phyloP scores from a whole-genome alignment of 2,113 vertebrate genomes.

The Paramormyrops kingsleyae region DNA sequence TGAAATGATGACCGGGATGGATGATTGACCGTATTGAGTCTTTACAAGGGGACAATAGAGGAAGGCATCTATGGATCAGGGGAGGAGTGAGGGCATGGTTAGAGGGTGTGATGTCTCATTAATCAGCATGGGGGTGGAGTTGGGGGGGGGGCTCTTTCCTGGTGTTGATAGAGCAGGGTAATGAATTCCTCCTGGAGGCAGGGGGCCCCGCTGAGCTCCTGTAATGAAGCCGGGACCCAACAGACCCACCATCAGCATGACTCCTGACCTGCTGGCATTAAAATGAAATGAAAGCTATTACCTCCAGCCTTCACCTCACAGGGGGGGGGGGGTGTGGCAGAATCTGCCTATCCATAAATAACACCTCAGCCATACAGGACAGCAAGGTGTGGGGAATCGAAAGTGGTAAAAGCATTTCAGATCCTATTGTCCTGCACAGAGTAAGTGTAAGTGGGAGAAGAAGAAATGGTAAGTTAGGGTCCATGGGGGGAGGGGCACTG shows the following conservation, averaged over 20 bases:
- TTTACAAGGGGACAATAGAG: conserved; percentile 27
- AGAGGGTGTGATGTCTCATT: conserved; percentile 47
- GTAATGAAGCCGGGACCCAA: conserved; percentile 62
- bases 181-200: conserved; percentile 66
- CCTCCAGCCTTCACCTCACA: conserved; percentile 37
- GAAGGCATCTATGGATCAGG: not conserved
- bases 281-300: conserved; percentile 63
- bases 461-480: not conserved
- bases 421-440: not conserved
- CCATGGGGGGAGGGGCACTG: not conserved
- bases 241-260: conserved; percentile 43
- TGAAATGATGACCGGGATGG: not conserved
- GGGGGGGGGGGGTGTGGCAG: not conserved
- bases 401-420: not conserved
- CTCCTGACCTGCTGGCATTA: conserved; percentile 69
- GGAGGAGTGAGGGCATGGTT: conserved; percentile 27
- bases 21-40: not conserved
- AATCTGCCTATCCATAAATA: conserved; percentile 16
- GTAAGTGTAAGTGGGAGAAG: not conserved
- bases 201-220: conserved; percentile 60
- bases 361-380: conserved; percentile 21
- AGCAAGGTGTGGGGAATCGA: not conserved
- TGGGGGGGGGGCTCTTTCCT: not conserved
- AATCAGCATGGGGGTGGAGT: conserved; percentile 40
- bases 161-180: conserved; percentile 48